A percentile compares a stretch with the other conserved stretches of the same genome.
Conservation (phyloP, 2,113 vertebrate genomes). For the Tachuris rubrigastra region DNA sequence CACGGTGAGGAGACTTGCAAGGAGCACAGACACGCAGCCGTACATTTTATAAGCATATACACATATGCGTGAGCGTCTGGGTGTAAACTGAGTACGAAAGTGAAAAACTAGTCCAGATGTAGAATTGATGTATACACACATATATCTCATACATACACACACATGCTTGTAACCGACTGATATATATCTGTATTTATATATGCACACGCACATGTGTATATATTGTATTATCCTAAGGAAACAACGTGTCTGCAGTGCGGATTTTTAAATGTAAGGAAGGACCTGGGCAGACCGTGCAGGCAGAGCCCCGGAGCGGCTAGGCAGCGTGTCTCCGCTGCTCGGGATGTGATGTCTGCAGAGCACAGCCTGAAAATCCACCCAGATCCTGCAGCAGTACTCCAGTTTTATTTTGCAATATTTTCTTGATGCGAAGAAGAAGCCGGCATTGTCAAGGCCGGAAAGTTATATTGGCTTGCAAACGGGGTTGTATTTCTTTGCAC, state of each 20-base stretch:
- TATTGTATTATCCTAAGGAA: not conserved
- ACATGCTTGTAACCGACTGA: not conserved
- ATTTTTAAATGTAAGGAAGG: not conserved
- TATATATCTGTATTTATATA: not conserved
- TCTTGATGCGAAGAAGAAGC: not conserved
- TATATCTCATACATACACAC: not conserved
- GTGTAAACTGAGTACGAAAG: conserved; percentile 7
- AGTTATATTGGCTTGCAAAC: not conserved
- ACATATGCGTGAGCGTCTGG: not conserved
- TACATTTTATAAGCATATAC: not conserved
- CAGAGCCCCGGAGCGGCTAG: not conserved
- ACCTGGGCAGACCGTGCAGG: fast-evolving
- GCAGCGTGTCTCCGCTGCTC: fast-evolving
- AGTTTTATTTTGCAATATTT: not conserved
- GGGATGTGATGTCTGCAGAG: not conserved
- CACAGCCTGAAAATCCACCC: not conserved
- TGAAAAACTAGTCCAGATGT: conserved; percentile 40
- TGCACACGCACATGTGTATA: not conserved
- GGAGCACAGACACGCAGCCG: not conserved
- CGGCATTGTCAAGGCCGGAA: not conserved
- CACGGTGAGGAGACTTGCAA: not conserved
- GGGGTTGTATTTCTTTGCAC: not conserved
- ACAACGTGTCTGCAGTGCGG: not conserved
- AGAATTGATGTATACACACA: not conserved
- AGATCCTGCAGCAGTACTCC: not conserved